Base-by-base conservation (phyloP, 2,113 vertebrate genomes). In the Macrotus californicus region DNA sequence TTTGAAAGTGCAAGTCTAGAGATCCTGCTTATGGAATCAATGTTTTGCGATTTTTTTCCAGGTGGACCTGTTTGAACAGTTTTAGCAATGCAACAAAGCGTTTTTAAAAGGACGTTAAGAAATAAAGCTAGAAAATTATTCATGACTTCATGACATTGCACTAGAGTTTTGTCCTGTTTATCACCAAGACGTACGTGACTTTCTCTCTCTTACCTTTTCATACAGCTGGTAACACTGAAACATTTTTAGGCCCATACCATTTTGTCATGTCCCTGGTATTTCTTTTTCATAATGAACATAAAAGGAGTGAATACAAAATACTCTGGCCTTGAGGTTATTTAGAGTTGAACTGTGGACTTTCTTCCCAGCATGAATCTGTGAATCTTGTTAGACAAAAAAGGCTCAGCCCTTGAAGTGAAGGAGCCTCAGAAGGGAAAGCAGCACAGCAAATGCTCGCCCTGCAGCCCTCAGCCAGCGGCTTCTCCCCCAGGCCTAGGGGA, bases 281-380 rank as follows among this genome's bases (percentile, higher is more conserved):
- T 93, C 61, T 89, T 73, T 94, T 69, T 43, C 80, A 81, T 76
- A 76, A 6, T 41, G 59, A 91, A 59, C 43, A 82, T 59, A 69
- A 77, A 90, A 82, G 36, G 39, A 77, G 54, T 87, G 80, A 95
- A 97, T 92, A 85, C 39, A 85, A 88, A 96, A 67, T 88, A 34
- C 54, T 89, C 91, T 73, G 67, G 93, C 72, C 76, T 94, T 86
- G 39, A 96, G 91, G 77, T 87, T 87, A 79, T 84, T 95, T 69
- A 36, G 39, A 82, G 77, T 31, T 96, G 96, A 97, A 91, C 95
- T 96, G 81, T 69, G 85, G 91, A 46, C 96, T 93, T 91, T 56
- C 85, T 90, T 73, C 91, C 48, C 93, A 91, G 89, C 86, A 59
- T 61, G 89, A 92, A 54, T 69, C 79, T 92, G 31, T 81, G 91